Conservation (phyloP, 1,140 invertebrate species). For the Wiebesia pumilae region DNA sequence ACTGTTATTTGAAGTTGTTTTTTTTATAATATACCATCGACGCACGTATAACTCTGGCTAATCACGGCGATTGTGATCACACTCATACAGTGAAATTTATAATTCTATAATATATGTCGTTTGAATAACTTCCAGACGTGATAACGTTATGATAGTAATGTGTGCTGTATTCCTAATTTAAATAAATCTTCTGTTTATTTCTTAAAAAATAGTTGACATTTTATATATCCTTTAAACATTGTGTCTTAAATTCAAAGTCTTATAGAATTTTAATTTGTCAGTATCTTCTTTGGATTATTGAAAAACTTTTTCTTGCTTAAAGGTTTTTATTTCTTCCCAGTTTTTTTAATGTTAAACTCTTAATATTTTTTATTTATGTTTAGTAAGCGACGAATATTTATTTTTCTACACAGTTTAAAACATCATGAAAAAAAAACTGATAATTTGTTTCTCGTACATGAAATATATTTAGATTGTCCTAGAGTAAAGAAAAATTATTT, state of each 20-base stretch:
- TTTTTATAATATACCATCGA: constrained; percentile 38
- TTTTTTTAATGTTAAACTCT: neutral
- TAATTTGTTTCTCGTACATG: neutral
- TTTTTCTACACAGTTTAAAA: neutral
- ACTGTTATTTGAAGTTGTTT: constrained; percentile 26
- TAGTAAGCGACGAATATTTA: neutral
- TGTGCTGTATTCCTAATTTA: constrained; percentile 57
- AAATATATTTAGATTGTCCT: neutral
- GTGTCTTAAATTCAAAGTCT: constrained; percentile 23
- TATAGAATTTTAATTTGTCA: neutral
- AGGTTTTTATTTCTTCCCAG: neutral
- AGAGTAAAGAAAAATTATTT: neutral
- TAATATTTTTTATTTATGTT: no score
- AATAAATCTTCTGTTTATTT: constrained; percentile 61
- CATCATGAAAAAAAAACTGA: neutral
- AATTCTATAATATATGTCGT: constrained; percentile 50
- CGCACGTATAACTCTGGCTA: constrained; percentile 51
- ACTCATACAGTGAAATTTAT: constrained; percentile 28
- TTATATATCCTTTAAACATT: constrained; percentile 28
- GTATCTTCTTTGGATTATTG: neutral
- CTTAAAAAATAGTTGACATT: constrained; percentile 60
- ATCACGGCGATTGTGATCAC: constrained; percentile 42
- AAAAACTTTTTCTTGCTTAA: neutral
- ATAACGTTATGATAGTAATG: constrained; percentile 57
- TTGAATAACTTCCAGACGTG: constrained; percentile 46